phyloP scores from a whole-genome alignment of 1,140 invertebrate genomes.

The Copidosoma floridanum region DNA sequence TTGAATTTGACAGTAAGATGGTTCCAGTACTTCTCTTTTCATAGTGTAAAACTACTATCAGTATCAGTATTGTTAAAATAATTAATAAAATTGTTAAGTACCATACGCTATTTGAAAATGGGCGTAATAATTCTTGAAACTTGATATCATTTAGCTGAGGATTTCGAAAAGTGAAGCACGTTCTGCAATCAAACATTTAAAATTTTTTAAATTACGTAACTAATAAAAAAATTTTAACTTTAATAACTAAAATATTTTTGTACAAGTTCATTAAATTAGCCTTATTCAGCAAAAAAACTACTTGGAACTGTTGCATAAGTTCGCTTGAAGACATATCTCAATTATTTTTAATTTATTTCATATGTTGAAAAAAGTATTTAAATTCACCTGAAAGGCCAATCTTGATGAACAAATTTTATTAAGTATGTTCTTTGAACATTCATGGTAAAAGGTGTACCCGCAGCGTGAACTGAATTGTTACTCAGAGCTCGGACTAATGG shows the following conservation, averaged over 20 bases:
- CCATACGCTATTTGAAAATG: constrained; percentile 32
- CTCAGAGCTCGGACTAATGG: constrained; percentile 9
- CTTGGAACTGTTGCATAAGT: too few relatives aligned
- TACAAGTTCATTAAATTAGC: too few relatives aligned
- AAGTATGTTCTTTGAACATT: constrained; percentile 1
- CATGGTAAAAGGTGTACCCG: constrained; percentile 8
- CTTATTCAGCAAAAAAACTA: too few relatives aligned
- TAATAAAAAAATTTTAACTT: too few relatives aligned
- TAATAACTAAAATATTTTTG: too few relatives aligned
- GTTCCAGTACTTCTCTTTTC: background rate
- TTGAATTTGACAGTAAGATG: background rate
- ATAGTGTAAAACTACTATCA: background rate
- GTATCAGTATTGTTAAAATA: background rate
- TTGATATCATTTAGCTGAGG: constrained; percentile 22
- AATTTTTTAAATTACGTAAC: constrained; percentile 17
- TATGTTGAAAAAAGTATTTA: constrained; percentile 44
- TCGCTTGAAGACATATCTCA: too few relatives aligned
- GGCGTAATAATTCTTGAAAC: constrained; percentile 24
- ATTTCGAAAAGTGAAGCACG: constrained; percentile 37
- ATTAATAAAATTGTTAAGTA: constrained; percentile 13
- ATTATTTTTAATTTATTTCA: too few relatives aligned
- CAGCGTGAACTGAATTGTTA: background rate
- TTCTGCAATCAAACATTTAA: constrained; percentile 26
- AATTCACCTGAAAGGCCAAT: constrained; percentile 19
- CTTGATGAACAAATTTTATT: constrained; percentile 9